A percentile compares a stretch with the other conserved stretches of the same genome.
phyloP scores from a whole-genome alignment of 2,113 vertebrate genomes.

The Dicentrarchus labrax region DNA sequence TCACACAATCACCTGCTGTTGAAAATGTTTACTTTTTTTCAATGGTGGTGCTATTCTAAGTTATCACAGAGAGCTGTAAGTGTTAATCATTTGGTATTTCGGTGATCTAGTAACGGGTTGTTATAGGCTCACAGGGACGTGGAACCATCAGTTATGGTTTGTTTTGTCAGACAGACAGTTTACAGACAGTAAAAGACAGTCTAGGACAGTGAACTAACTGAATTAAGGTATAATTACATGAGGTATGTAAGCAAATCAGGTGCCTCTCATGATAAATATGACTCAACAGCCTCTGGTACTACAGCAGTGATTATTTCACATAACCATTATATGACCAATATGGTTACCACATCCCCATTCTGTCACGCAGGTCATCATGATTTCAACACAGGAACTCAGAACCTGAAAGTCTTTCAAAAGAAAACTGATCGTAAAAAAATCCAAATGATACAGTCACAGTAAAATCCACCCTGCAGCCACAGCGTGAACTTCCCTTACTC shows the following conservation, averaged over 20 bases:
- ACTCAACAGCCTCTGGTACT: not conserved
- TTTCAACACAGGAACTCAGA: constrained; percentile 44
- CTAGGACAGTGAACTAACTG: no score
- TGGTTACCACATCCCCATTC: not conserved
- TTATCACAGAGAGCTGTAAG: not conserved
- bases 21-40: not conserved
- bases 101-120: not conserved
- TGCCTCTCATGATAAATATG: not conserved
- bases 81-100: not conserved
- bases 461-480: not conserved
- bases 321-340: not conserved
- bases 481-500: not conserved
- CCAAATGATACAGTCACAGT: constrained; percentile 11
- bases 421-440: not conserved
- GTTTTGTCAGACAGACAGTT: no score
- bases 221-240: not conserved
- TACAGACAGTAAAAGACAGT: not conserved
- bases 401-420: constrained; percentile 17
- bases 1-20: not conserved
- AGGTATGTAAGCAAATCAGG: not conserved
- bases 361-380: not conserved
- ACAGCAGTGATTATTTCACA: not conserved
- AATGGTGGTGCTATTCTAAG: not conserved
- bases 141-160: not conserved
- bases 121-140: not conserved